Conservation (phyloP, 2,888 invertebrate genomes). For the Rhamphomyia laevipes region DNA sequence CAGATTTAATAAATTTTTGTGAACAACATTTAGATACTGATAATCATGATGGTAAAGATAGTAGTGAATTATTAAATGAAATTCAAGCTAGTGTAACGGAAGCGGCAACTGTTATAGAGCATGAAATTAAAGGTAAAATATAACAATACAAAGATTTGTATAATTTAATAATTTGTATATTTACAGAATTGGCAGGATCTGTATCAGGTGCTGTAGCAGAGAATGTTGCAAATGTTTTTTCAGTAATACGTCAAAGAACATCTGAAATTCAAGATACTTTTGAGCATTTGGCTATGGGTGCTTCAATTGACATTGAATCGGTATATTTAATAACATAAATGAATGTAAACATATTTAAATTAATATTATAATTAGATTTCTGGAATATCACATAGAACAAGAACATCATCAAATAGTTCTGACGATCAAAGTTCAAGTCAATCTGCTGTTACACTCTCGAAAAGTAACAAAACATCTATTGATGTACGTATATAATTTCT, state of each 20-base stretch:
- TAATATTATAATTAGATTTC: slow-evolving; percentile 3
- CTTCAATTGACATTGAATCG: slow-evolving; percentile 23
- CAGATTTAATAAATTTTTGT: slow-evolving; percentile 40
- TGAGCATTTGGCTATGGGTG: slow-evolving; percentile 27
- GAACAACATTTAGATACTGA: slow-evolving; percentile 28
- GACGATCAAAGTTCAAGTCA: slow-evolving; percentile 13
- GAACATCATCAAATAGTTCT: slow-evolving; percentile 26
- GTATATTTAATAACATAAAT: slow-evolving; percentile 10
- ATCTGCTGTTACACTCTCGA: not conserved
- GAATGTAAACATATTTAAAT: not conserved
- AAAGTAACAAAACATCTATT: slow-evolving; percentile 18
- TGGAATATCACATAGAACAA: slow-evolving; percentile 16
- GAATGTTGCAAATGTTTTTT: slow-evolving; percentile 41
- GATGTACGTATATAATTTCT: not conserved
- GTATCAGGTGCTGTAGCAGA: slow-evolving; percentile 40
- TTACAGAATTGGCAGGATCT: slow-evolving; percentile 38
- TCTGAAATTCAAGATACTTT: slow-evolving; percentile 38
- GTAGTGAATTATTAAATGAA: slow-evolving; percentile 33
- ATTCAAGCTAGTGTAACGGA: slow-evolving; percentile 38
- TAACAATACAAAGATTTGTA: not conserved
- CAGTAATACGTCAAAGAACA: slow-evolving; percentile 40
- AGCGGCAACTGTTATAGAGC: slow-evolving; percentile 40
- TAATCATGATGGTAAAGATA: slow-evolving; percentile 26
- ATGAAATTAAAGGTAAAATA: slow-evolving; percentile 39
- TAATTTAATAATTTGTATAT: slow-evolving; percentile 2